phyloP scores from a whole-genome alignment of 2,797 vertebrate species.

The Nasua narica region DNA sequence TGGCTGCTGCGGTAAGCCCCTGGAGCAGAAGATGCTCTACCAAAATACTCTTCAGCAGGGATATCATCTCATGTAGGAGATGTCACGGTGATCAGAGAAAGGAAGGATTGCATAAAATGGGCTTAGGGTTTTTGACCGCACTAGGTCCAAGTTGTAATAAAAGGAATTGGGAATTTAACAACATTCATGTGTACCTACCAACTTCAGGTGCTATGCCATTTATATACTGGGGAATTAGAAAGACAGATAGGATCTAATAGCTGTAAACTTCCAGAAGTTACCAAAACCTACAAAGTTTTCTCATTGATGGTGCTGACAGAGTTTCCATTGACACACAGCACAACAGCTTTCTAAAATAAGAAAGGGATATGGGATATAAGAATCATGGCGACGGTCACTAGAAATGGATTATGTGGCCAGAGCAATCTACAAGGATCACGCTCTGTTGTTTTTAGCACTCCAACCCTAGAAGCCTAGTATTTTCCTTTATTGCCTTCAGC shows the following conservation, averaged over 20 bases:
- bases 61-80: neutral
- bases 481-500: neutral
- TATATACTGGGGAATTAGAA: neutral
- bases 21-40: neutral
- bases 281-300: neutral
- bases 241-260: neutral
- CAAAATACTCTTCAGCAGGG: neutral
- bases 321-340: conserved; percentile 11
- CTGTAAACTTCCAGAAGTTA: neutral
- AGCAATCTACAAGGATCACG: neutral
- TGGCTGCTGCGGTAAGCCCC: neutral
- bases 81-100: neutral
- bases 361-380: neutral
- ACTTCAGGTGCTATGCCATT: neutral
- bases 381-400: neutral
- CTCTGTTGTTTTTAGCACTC: neutral
- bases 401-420: neutral
- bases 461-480: neutral
- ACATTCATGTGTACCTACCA: neutral
- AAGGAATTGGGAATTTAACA: neutral
- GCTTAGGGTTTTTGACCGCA: neutral
- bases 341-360: neutral
- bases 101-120: neutral
- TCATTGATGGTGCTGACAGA: conserved; percentile 12
- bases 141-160: neutral